phyloP scores from a whole-genome alignment of 2,113 vertebrate genomes.

The Neomonachus schauinslandi region DNA sequence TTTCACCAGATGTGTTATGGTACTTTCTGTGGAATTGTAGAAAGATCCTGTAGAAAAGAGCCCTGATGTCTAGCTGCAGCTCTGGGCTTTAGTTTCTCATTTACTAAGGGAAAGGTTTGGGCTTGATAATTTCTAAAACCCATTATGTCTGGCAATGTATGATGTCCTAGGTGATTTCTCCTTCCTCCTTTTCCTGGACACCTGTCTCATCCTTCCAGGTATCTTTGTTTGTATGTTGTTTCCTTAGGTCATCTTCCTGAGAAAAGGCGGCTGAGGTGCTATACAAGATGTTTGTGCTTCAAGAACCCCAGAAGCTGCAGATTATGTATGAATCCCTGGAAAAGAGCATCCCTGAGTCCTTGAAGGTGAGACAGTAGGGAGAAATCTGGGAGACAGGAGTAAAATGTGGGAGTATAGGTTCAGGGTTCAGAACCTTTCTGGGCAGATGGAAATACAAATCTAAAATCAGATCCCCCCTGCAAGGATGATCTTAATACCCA shows the following conservation, averaged over 20 bases:
- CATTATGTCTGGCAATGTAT: not conserved
- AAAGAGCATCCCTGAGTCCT: slow-evolving; percentile 14
- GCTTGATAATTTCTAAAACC: not conserved
- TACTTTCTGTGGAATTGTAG: not conserved
- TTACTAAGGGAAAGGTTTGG: not conserved
- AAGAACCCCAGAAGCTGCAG: not conserved
- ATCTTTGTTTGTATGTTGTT: not conserved
- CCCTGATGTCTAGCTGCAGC: not conserved
- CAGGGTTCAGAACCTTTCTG: not conserved
- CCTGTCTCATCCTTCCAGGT: not conserved
- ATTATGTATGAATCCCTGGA: slow-evolving; percentile 11
- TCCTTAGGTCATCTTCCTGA: not conserved
- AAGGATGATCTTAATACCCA: not conserved
- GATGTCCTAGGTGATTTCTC: not conserved
- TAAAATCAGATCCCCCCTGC: not conserved
- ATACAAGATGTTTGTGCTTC: slow-evolving; percentile 29
- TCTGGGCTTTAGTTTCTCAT: not conserved
- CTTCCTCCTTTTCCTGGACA: not conserved
- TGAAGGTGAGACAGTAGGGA: slow-evolving; percentile 1
- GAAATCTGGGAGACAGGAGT: not conserved
- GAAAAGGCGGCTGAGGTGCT: not conserved
- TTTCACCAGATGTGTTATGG: not conserved
- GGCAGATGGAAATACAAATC: not conserved
- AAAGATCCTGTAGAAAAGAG: not conserved
- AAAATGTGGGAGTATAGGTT: too few species aligned